Evolutionary conservation across 2,113 vertebrate species (phyloP).

Genomic region (Marmota flaviventris): DNA sequence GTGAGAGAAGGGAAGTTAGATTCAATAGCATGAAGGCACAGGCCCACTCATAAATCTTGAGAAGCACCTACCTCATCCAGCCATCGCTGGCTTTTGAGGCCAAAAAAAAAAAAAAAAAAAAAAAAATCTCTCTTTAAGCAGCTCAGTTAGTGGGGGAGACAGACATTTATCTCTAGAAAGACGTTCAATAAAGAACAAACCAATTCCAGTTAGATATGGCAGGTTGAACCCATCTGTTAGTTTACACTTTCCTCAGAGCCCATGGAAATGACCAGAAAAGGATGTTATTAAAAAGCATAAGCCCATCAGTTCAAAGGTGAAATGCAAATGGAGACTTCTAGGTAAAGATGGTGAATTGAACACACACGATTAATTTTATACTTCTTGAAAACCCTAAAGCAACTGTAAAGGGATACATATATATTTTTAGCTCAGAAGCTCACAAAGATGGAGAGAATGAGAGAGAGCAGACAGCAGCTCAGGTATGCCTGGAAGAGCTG

Average conservation of each 20-base stretch:
- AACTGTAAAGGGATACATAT: neutral
- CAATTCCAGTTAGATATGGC: constrained; percentile 40
- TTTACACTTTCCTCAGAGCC: neutral
- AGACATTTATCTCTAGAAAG: constrained; percentile 46
- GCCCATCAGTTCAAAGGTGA: constrained; percentile 33
- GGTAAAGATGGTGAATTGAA: constrained; percentile 42
- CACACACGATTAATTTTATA: neutral
- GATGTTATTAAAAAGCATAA: neutral
- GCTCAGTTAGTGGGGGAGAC: neutral
- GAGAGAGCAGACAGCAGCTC: neutral
- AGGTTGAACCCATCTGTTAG: neutral
- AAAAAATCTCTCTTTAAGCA: constrained; percentile 4
- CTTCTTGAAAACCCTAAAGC: neutral
- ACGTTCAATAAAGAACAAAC: constrained; percentile 59
- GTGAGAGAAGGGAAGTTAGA: constrained; percentile 3
- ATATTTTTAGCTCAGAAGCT: neutral
- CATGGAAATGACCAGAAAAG: neutral
- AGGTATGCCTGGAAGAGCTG: neutral
- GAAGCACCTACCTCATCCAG: neutral
- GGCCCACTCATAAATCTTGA: constrained; percentile 15
- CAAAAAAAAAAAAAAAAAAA: neutral
- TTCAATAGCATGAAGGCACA: neutral
- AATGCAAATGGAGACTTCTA: neutral
- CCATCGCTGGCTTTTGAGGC: neutral
- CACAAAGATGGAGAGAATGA: neutral